These are phyloP conservation scores for Diachasma alloeum DNA, from an alignment of 1,140 invertebrate genomes.

Conservation along the genomic window DNA sequence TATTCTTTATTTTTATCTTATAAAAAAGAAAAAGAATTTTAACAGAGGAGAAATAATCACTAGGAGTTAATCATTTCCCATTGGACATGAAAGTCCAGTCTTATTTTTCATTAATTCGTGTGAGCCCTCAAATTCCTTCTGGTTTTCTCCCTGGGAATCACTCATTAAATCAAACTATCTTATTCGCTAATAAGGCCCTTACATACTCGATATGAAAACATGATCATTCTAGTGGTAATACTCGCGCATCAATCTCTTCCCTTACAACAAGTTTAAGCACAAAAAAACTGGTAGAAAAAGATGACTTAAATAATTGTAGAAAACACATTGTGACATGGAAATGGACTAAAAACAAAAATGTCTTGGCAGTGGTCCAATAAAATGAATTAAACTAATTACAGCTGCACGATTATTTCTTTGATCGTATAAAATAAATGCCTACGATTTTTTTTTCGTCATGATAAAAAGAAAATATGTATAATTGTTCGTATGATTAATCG, in stretches of 20 bases:
- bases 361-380: neutral
- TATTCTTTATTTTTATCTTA: neutral
- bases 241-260: neutral
- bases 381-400: constrained; percentile 17
- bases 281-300: neutral
- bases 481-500: neutral
- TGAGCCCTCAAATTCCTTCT: neutral
- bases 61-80: no score
- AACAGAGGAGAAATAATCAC: neutral
- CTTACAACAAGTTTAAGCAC: neutral
- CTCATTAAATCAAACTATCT: constrained; percentile 37
- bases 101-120: neutral
- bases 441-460: neutral
- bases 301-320: neutral
- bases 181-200: constrained; percentile 54
- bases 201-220: neutral
- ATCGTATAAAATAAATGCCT: constrained; percentile 13
- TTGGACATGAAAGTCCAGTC: neutral
- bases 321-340: neutral
- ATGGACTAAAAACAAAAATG: neutral
- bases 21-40: neutral
- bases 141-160: neutral
- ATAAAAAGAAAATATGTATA: neutral
- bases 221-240: neutral
- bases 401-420: neutral